phyloP scores from a whole-genome alignment of 2,113 vertebrate genomes.

The Chionodraco myersi region DNA sequence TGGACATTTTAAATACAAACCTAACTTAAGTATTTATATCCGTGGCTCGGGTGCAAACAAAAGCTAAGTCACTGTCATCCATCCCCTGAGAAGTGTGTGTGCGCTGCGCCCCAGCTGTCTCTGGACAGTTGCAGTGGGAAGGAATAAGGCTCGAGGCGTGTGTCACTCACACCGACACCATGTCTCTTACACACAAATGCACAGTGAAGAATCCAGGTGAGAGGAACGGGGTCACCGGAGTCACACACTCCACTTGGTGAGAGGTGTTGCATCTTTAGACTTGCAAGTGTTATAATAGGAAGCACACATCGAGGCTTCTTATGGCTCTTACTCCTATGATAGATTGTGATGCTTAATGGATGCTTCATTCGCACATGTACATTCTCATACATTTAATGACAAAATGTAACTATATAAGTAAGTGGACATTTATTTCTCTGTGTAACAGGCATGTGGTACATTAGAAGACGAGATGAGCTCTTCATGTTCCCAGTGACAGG shows the following conservation, averaged over 20 bases:
- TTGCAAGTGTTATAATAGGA: neutral
- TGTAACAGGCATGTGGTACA: neutral
- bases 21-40: conserved; percentile 8
- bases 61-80: neutral
- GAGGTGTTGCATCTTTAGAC: conserved; percentile 16
- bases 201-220: conserved; percentile 38
- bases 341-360: neutral
- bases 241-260: conserved; percentile 12
- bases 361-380: neutral
- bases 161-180: conserved; percentile 24
- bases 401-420: neutral
- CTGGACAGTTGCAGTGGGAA: conserved; percentile 33
- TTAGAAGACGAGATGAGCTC: neutral
- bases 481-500: neutral
- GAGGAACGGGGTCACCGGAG: conserved; percentile 14
- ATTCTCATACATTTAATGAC: neutral
- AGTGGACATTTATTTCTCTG: no score
- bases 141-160: conserved; percentile 36
- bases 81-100: conserved; percentile 18
- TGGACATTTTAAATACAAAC: neutral
- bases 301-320: neutral
- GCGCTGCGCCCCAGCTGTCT: neutral
- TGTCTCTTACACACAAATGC: conserved; percentile 31
- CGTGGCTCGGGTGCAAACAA: neutral
- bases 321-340: neutral